phyloP scores from a whole-genome alignment of 2,113 vertebrate genomes.

The Ibidorhyncha struthersii region DNA sequence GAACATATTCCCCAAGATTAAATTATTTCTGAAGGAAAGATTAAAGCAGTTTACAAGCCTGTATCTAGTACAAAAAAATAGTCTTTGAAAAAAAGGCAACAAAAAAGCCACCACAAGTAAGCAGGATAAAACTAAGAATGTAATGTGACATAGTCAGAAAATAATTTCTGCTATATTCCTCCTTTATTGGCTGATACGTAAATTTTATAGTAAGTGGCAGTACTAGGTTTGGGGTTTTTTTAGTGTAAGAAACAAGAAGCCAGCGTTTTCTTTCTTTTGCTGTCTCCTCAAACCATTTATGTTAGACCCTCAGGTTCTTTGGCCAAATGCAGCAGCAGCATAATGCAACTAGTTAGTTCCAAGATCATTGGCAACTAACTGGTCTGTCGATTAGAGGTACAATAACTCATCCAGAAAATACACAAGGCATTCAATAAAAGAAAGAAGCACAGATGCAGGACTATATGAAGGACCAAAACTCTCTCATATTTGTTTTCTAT shows the following conservation, averaged over 20 bases:
- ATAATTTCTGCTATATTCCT: background rate
- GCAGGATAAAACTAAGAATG: background rate
- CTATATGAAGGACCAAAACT: background rate
- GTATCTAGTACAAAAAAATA: background rate
- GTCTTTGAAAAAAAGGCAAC: background rate
- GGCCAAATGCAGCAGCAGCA: background rate
- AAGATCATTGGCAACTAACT: background rate
- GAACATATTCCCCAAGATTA: background rate
- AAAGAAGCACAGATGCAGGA: background rate
- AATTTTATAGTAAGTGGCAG: background rate
- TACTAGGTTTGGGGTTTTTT: background rate
- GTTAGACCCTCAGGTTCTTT: background rate
- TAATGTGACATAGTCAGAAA: background rate
- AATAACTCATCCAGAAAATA: conserved; percentile 4
- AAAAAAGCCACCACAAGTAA: background rate
- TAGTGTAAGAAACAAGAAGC: background rate
- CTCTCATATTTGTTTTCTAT: background rate
- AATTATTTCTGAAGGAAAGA: conserved; percentile 36
- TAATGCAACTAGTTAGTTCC: background rate
- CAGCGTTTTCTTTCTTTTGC: background rate
- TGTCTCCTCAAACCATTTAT: background rate
- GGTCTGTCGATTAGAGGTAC: background rate
- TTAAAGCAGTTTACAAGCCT: background rate
- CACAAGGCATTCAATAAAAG: background rate
- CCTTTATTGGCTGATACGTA: background rate